These are phyloP conservation scores for Lepilemur septentrionalis DNA, from an alignment of 2,797 vertebrate genomes.

Conservation along the genomic window DNA sequence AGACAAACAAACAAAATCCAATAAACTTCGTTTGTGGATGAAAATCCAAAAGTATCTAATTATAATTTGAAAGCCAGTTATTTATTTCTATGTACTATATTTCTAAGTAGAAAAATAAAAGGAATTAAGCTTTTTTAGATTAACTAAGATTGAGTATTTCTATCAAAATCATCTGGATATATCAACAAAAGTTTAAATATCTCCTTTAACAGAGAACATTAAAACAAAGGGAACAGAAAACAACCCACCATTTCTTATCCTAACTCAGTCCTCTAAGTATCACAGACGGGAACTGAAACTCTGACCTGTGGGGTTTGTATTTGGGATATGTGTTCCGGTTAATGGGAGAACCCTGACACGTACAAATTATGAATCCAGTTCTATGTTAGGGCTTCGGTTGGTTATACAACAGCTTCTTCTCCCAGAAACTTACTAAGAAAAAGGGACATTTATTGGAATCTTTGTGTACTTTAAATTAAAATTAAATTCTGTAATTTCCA, in stretches of 20 bases:
- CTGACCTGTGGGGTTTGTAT: rapidly evolving
- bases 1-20: not conserved
- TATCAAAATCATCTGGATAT: not conserved
- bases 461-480: not conserved
- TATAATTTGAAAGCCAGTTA: not conserved
- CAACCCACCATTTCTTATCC: no score
- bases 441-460: not conserved
- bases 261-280: rapidly evolving
- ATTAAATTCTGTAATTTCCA: not conserved
- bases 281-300: not conserved
- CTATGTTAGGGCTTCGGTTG: rapidly evolving
- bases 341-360: rapidly evolving
- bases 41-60: not conserved
- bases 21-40: not conserved
- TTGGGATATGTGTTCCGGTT: not conserved
- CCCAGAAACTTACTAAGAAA: not conserved
- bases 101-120: not conserved
- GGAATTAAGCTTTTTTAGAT: not conserved
- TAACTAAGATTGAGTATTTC: not conserved
- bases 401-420: not conserved
- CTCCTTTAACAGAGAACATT: not conserved
- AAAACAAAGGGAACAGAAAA: not conserved
- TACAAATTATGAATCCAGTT: not conserved
- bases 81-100: rapidly evolving
- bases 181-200: rapidly evolving